A percentile compares a stretch with the other conserved stretches of the same genome.
These are phyloP conservation scores for Acomys russatus DNA, from an alignment of 2,797 vertebrate species.

Conservation along the genomic window DNA sequence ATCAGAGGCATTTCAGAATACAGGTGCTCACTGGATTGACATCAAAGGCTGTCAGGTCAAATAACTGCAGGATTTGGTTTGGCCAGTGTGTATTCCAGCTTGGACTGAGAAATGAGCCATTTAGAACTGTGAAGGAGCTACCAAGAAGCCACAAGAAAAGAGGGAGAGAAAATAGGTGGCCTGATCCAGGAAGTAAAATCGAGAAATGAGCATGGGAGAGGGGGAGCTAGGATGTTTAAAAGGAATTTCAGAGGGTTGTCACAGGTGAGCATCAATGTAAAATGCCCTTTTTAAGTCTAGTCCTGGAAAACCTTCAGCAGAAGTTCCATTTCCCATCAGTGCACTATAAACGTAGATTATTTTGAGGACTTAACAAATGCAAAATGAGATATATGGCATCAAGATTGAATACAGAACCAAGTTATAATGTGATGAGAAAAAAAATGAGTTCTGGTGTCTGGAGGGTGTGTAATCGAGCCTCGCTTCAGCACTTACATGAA, in stretches of 20 bases:
- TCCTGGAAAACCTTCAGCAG: slow-evolving; percentile 1
- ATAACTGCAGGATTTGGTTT: neutral
- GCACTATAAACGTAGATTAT: neutral
- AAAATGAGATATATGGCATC: neutral
- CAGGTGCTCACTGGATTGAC: neutral
- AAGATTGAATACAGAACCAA: neutral
- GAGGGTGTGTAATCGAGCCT: neutral
- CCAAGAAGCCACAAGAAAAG: neutral
- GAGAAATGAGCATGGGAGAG: neutral
- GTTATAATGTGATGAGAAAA: neutral
- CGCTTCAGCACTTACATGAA: neutral
- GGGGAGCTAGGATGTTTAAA: neutral
- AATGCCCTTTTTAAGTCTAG: neutral
- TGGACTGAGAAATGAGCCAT: neutral
- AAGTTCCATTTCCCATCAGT: neutral
- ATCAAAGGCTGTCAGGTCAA: neutral
- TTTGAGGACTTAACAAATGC: neutral
- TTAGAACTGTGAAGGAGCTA: neutral
- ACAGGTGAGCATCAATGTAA: neutral
- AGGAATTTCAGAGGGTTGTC: neutral
- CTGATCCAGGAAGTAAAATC: neutral
- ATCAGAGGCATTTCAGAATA: neutral
- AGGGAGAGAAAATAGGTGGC: neutral
- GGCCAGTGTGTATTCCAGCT: neutral
- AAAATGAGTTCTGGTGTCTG: neutral